A percentile compares a stretch with the other conserved stretches of the same genome.
Evolutionary conservation across 2,113 vertebrate species (phyloP).

Genomic region (Takifugu flavidus): DNA sequence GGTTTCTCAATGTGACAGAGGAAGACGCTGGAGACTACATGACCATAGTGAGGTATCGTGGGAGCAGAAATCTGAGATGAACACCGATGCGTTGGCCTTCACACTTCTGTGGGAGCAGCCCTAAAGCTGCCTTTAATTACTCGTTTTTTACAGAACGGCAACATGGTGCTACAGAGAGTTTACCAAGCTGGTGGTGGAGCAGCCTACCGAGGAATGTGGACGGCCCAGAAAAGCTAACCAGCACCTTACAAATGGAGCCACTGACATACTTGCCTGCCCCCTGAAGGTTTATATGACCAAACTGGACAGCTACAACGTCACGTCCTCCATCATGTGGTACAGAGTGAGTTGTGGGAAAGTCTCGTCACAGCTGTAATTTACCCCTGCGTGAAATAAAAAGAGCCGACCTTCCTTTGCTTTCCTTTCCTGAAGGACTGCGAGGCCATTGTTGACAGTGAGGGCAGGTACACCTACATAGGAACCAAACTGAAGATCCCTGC

Average conservation of each 20-base stretch:
- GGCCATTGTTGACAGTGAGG: constrained; percentile 37
- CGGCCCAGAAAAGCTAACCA: not conserved
- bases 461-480: constrained; percentile 35
- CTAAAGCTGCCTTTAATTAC: not conserved
- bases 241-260: not conserved
- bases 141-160: constrained; percentile 46
- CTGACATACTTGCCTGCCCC: constrained; percentile 77
- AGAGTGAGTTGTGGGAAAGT: constrained; percentile 72
- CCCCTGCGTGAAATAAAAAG: not conserved
- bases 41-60: constrained; percentile 70
- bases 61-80: not conserved
- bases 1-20: constrained; percentile 75
- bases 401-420: not conserved
- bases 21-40: constrained; percentile 79
- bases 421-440: constrained; percentile 44
- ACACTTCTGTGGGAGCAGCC: not conserved
- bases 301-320: constrained; percentile 63
- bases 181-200: constrained; percentile 49
- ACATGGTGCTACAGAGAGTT: constrained; percentile 53
- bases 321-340: constrained; percentile 77
- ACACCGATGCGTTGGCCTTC: not conserved
- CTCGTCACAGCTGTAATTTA: too few relatives aligned
- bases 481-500: constrained; percentile 48
- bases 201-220: constrained; percentile 30
- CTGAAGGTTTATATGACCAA: constrained; percentile 63